Conservation (phyloP, 2,888 invertebrate species). For the Drosophila prolongata region DNA sequence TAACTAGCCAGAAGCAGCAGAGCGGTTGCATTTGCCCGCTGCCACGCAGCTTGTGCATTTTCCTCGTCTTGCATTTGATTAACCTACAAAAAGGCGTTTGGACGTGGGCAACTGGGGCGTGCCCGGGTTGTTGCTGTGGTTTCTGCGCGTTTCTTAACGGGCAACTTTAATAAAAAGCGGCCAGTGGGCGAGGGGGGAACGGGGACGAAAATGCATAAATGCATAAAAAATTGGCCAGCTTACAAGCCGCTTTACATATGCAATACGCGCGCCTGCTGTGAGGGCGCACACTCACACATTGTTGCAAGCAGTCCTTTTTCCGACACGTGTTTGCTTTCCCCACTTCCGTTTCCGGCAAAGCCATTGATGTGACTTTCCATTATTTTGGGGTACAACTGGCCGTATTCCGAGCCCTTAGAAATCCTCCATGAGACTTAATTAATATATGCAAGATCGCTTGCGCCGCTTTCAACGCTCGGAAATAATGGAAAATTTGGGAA, state of each 20-base stretch:
- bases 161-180: constrained; percentile 58
- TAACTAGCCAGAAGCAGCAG: constrained; percentile 58
- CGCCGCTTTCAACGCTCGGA: too few species aligned
- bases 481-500: neutral
- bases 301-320: constrained; percentile 71
- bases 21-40: constrained; percentile 3
- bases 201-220: constrained; percentile 70
- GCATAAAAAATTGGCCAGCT: constrained; percentile 79
- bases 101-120: constrained; percentile 33
- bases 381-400: neutral
- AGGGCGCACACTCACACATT: constrained; percentile 48
- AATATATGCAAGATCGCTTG: constrained; percentile 7
- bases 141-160: constrained; percentile 60
- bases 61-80: constrained; percentile 75
- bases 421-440: constrained; percentile 22
- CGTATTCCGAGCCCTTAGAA: neutral
- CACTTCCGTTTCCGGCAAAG: constrained; percentile 66
- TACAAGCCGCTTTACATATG: constrained; percentile 76
- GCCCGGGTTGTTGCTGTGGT: constrained; percentile 46
- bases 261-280: constrained; percentile 46
- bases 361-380: constrained; percentile 34
- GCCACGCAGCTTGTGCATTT: constrained; percentile 21
- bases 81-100: constrained; percentile 67
- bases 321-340: constrained; percentile 74
- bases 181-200: constrained; percentile 2